A percentile compares a stretch with the other conserved stretches of the same genome.
Evolutionary conservation across 2,888 invertebrate genomes (phyloP).

Genomic region (Gastrophysa polygoni): DNA sequence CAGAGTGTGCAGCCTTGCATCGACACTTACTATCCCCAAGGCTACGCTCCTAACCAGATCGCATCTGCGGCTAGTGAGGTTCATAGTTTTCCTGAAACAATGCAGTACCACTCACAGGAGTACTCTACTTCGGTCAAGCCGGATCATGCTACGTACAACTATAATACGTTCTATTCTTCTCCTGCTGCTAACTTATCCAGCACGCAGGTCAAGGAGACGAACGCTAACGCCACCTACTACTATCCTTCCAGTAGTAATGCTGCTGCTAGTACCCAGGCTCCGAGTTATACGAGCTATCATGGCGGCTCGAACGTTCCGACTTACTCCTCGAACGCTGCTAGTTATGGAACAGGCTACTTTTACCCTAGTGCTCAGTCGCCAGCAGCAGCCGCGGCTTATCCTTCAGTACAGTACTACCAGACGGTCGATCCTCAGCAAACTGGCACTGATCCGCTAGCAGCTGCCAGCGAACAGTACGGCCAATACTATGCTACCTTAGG

Average conservation of each 20-base stretch:
- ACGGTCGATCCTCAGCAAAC: background rate
- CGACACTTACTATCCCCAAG: constrained; percentile 40
- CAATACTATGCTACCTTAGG: background rate
- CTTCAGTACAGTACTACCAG: background rate
- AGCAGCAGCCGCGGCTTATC: background rate
- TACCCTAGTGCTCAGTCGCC: background rate
- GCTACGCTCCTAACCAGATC: constrained; percentile 39
- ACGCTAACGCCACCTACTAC: constrained; percentile 10
- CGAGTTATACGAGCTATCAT: background rate
- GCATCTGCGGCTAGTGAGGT: constrained; percentile 5
- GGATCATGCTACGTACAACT: constrained; percentile 27
- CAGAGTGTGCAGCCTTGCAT: constrained; percentile 12
- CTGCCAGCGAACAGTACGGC: background rate
- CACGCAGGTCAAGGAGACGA: constrained; percentile 27
- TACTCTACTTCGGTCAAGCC: constrained; percentile 45
- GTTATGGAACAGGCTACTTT: background rate
- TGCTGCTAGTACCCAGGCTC: background rate
- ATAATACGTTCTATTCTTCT: constrained; percentile 42
- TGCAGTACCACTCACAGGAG: constrained; percentile 41
- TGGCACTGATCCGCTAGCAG: background rate
- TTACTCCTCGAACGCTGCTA: background rate
- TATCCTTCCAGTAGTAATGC: constrained; percentile 11
- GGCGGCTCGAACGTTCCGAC: background rate
- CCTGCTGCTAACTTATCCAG: constrained; percentile 38
- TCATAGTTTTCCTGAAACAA: constrained; percentile 14